Evolutionary conservation across 2,888 invertebrate species (phyloP).

Genomic region (Hypolimnas misippus): DNA sequence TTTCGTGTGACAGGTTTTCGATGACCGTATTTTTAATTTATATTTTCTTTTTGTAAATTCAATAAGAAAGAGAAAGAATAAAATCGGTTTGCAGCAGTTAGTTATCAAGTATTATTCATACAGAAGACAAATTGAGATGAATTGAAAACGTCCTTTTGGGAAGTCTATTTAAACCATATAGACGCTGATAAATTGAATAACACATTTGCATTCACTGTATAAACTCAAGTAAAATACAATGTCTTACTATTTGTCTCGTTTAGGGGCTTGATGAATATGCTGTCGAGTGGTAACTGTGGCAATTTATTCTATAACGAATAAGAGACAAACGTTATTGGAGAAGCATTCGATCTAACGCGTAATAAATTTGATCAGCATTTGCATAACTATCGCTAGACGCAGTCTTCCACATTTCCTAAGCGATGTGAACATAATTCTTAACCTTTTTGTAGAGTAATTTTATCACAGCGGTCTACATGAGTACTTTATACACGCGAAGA

Average conservation of each 20-base stretch:
- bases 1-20: no score
- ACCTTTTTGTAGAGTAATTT: constrained; percentile 4
- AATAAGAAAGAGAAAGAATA: no score
- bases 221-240: background rate
- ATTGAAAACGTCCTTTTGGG: no score
- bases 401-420: background rate
- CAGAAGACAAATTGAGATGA: no score
- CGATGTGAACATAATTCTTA: background rate
- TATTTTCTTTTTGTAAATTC: no score
- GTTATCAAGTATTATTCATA: no score
- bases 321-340: background rate
- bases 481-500: background rate
- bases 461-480: background rate
- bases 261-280: background rate
- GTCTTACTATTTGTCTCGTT: no score
- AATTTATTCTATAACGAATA: background rate
- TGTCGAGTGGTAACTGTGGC: background rate
- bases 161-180: no score
- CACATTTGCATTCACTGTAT: background rate
- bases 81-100: no score
- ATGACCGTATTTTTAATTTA: no score
- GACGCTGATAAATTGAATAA: no score
- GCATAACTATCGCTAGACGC: constrained; percentile 8
- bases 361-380: constrained; percentile 16
- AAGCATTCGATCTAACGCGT: background rate